phyloP scores from a whole-genome alignment of 2,888 invertebrate species.

The Apodemia hepburni region DNA sequence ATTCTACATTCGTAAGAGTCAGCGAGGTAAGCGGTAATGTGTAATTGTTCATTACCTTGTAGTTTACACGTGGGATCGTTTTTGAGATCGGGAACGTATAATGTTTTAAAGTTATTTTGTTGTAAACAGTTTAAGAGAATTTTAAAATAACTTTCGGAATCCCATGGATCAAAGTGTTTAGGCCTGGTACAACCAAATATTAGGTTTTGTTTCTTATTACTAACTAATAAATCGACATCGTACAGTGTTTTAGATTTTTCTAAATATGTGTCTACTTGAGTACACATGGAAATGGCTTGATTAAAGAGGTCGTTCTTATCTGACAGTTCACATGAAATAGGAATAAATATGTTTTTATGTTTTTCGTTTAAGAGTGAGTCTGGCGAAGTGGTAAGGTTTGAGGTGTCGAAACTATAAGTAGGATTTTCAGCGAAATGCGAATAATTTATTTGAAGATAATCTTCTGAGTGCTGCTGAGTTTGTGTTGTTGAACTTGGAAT shows the following conservation, averaged over 20 bases:
- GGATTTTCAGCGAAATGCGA: constrained; percentile 1
- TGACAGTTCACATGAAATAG: constrained; percentile 32
- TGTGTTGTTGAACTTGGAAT: constrained; percentile 25
- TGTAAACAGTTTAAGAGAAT: constrained; percentile 36
- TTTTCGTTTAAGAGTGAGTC: constrained; percentile 33
- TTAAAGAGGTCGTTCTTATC: constrained; percentile 35
- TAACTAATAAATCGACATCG: constrained; percentile 33
- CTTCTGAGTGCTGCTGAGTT: constrained; percentile 28
- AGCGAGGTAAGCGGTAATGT: constrained; percentile 36
- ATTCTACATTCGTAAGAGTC: constrained; percentile 36
- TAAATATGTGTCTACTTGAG: constrained; percentile 33
- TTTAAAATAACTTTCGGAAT: constrained; percentile 41
- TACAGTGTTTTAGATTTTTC: constrained; percentile 35
- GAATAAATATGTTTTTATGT: constrained; percentile 37
- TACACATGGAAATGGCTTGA: constrained; percentile 34
- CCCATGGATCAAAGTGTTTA: constrained; percentile 35
- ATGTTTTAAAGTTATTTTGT: constrained; percentile 29
- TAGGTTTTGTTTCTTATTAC: constrained; percentile 35
- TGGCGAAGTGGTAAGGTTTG: constrained; percentile 27
- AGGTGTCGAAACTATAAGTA: not conserved
- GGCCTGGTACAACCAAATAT: constrained; percentile 32
- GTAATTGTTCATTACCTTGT: constrained; percentile 34
- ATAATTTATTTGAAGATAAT: constrained; percentile 4
- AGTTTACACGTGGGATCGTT: constrained; percentile 30
- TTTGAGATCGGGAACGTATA: constrained; percentile 36